Base-by-base conservation (phyloP, 2,797 vertebrate genomes). In the Leucoraja ocellata region DNA sequence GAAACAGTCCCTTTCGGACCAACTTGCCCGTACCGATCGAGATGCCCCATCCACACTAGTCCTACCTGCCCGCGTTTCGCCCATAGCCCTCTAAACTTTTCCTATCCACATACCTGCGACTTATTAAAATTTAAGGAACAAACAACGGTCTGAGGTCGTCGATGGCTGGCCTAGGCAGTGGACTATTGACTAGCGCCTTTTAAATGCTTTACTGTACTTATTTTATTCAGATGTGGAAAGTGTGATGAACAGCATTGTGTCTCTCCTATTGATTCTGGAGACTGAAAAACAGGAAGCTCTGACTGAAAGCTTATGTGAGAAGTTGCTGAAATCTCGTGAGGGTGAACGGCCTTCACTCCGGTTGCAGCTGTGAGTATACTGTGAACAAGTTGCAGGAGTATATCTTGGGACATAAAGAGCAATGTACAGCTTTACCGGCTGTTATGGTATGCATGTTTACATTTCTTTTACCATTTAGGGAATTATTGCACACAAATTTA, bases 191-290 rank as follows among this genome's bases (percentile, higher is more conserved):
- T 65, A 0, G 11, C 18, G 21, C 18, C 4, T 58, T 46, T 86
- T 58, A 18, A 73, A 58, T 68, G 2, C 63, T 91, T 68, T 78
- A 71, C 36, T 18, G 10, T 61, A 79, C 90, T 94, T 86, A 93
- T 80, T 93, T 1, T 93, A 28, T 96, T 79, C 95, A 99, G 99
- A 99, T 96, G 98, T 99, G 10, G 98, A 99, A 96, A 99, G 98
- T 0, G 98, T 98, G 94, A 99, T 99, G 99, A 99, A 99, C 96
- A 99, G 98, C 16, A 98, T 99, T 0, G 98, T 99, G 54, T 99
- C 98, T 79, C 96, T 99, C 94, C 96, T 99, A 79, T 96, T 99
- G 94, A 99, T 99, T 94, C 96, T 99, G 97, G 98, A 99, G 96
- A 97, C 98, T 2, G 98, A 99, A 93, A 99, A 99, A 94, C 99